Percentiles rank a stretch among this genome's conserved stretches.
These are phyloP conservation scores for Elymnias hypermnestra DNA, from an alignment of 1,140 invertebrate genomes.

Conservation along the genomic window DNA sequence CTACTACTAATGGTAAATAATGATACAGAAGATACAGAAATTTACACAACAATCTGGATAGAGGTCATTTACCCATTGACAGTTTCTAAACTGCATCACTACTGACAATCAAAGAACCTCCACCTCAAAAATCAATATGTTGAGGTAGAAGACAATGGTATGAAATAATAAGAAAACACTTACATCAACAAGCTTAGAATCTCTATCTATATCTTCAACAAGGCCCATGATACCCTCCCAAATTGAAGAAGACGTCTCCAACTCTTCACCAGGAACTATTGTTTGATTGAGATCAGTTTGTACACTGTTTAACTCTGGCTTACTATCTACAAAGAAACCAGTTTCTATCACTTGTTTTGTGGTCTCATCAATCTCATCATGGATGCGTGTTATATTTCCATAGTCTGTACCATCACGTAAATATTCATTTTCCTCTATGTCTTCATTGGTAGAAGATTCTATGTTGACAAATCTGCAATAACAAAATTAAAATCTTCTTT, in stretches of 20 bases:
- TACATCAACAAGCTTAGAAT: conserved; percentile 53
- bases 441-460: conserved; percentile 80
- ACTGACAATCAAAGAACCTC: neutral
- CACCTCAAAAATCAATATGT: too few species aligned
- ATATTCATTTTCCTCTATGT: conserved; percentile 55
- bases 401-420: conserved; percentile 63
- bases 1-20: too few species aligned
- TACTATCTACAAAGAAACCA: conserved; percentile 36
- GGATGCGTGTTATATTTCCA: conserved; percentile 58
- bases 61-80: too few species aligned
- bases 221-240: conserved; percentile 65
- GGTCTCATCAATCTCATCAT: conserved; percentile 38
- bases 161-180: conserved; percentile 20
- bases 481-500: too few species aligned
- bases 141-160: too few species aligned
- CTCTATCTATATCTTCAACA: conserved; percentile 59
- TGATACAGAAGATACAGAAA: too few species aligned
- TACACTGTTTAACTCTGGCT: conserved; percentile 26
- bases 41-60: too few species aligned
- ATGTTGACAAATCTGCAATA: conserved; percentile 81
- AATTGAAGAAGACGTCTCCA: conserved; percentile 49
- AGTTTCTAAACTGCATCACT: neutral
- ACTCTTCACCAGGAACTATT: conserved; percentile 44
- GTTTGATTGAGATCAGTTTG: conserved; percentile 51
- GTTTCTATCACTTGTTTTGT: conserved; percentile 48